Evolutionary conservation across 1,140 invertebrate species (phyloP), one percentile per base, ranked within the genome.

Genomic region (Penaeus vannamei): DNA sequence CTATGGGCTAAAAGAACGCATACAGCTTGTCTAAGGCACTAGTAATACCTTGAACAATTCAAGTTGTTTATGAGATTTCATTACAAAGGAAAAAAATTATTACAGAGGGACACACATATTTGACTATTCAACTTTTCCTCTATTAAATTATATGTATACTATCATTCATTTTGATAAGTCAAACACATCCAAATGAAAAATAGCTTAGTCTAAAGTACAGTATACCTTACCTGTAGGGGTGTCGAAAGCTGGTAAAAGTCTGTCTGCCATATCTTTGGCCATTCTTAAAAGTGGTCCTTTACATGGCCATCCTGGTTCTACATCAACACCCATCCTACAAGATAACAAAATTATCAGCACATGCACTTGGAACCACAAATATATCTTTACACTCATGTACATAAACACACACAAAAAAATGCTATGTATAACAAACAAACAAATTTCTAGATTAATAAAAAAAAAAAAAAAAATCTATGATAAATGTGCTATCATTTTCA

Each of bases 231-330:
- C 94, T 36, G 97, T 97, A 22, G 95, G 95, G 0, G 97, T 97
- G 92, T 98, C 96, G 93, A 98, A 98, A 8, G 97, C 97, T 29
- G 97, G 96, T 76, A 99, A 94, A 8, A 99, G 93, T 92, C 97
- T 95, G 91, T 97, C 94, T 10, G 97, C 98, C 66, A 99, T 97
- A 94, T 98, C 97, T 94, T 99, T 98, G 2, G 99, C 99, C 86
- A 99, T 93, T 36, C 96, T 93, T 3, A 99, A 93, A 0, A 99
- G 93, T 3, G 98, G 98, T 0, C 99, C 99, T 93, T 97, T 96
- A 93, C 99, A 99, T 7, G 99, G 99, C 98, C 98, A 99, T 0
- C 98, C 98, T 29, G 96, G 95, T 92, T 99, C 97, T 66, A 99
- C 91, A 85, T 96, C 94, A 91, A 98, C 94, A 26, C 96, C 97